These are phyloP conservation scores for Diglossa cyanea DNA, from an alignment of 2,797 vertebrate genomes.

Conservation along the genomic window DNA sequence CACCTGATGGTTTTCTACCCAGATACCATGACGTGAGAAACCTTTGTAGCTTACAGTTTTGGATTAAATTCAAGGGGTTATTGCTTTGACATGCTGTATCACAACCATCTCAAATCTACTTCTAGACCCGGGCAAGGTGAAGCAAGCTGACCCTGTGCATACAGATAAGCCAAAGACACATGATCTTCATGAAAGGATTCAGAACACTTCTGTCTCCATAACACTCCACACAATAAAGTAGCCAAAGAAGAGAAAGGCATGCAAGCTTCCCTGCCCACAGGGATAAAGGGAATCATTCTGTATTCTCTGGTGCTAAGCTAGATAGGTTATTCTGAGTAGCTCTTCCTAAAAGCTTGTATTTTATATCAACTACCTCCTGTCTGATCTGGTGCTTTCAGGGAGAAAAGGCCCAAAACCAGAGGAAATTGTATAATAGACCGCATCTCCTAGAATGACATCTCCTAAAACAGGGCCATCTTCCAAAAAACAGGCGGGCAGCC, in stretches of 20 bases:
- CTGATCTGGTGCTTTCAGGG: background rate
- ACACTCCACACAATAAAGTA: background rate
- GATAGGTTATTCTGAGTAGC: background rate
- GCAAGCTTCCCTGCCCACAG: background rate
- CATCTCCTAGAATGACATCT: background rate
- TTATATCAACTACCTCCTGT: background rate
- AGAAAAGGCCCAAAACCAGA: background rate
- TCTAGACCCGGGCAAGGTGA: background rate
- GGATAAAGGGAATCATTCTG: background rate
- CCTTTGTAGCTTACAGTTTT: background rate
- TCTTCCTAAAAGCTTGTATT: background rate
- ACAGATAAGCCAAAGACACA: fast-evolving
- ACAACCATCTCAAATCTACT: background rate
- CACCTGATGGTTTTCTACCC: background rate
- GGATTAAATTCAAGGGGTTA: background rate
- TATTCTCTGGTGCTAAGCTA: background rate
- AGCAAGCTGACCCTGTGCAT: background rate
- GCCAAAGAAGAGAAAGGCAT: fast-evolving
- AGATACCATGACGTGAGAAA: fast-evolving
- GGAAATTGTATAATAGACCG: fast-evolving
- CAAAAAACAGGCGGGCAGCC: no score
- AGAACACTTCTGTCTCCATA: background rate
- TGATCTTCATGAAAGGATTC: background rate
- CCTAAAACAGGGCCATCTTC: fast-evolving
- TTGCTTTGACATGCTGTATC: background rate